These are phyloP conservation scores for Mercenaria mercenaria DNA, from an alignment of 1,140 invertebrate genomes.

Conservation along the genomic window DNA sequence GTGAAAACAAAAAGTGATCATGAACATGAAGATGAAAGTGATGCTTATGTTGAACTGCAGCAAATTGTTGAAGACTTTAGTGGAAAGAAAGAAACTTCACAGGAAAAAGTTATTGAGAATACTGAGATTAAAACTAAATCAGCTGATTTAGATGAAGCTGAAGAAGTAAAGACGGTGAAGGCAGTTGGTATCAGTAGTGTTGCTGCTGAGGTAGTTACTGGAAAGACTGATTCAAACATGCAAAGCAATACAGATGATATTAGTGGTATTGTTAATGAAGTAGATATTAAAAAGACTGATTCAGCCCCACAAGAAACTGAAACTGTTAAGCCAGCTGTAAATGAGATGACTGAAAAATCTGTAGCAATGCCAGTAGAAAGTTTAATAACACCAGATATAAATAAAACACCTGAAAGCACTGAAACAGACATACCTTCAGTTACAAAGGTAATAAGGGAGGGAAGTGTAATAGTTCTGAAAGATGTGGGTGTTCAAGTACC, in stretches of 20 bases:
- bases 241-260: background rate
- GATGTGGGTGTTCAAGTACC: slow-evolving; percentile 54
- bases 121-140: background rate
- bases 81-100: background rate
- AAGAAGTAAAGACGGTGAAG: background rate
- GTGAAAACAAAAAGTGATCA: background rate
- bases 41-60: slow-evolving; percentile 3
- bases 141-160: background rate
- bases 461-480: slow-evolving; percentile 21
- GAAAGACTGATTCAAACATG: background rate
- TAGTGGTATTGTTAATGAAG: background rate
- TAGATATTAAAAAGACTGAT: background rate
- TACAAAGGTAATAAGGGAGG: background rate
- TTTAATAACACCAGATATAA: background rate
- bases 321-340: background rate
- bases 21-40: slow-evolving; percentile 3
- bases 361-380: background rate
- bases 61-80: slow-evolving; percentile 18
- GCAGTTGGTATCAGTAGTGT: background rate
- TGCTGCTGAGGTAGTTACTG: background rate
- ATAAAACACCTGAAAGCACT: background rate
- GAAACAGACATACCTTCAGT: background rate
- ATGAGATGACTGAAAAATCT: background rate
- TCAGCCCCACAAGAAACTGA: background rate
- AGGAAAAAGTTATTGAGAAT: background rate